Base-by-base conservation (phyloP, 2,797 vertebrate species). In the Anguilla marmorata region DNA sequence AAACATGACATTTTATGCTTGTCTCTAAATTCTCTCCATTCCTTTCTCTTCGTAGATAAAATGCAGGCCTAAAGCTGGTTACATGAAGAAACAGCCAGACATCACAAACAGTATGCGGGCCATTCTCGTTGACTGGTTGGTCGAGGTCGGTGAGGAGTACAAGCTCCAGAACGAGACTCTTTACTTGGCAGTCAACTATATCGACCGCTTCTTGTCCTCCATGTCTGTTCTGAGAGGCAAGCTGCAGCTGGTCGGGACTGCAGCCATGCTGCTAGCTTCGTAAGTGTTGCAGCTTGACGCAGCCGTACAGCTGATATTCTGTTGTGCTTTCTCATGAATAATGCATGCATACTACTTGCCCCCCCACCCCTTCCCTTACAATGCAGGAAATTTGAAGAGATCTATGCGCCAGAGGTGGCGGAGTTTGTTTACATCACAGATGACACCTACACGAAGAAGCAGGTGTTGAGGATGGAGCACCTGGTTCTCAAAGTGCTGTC, bases 361-460 rank as follows among this genome's bases (percentile, higher is more conserved):
- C 37, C 37, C 37, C 41, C 37, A 56, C 54, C 2, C 1, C 1
- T 6, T 54, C 1, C 86, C 6, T 89, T 14, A 66, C 6, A 54
- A 86, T 92, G 54, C 94, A 99, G 99, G 84, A 99, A 99, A 92
- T 99, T 99, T 94, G 99, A 99, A 90, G 98, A 99, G 93, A 99
- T 99, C 93, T 99, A 99, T 91, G 98, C 99, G 79, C 99, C 99
- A 3, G 98, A 99, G 95, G 98, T 99, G 91, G 96, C 98, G 0
- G 98, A 99, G 91, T 99, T 99, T 90, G 99, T 99, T 79, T 99
- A 99, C 95, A 99, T 99, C 94, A 99, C 99, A 79, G 99, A 99
- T 0, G 99, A 99, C 92, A 99, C 99, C 63, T 99, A 99, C 89
- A 98, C 98, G 2, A 99, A 99, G 95, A 99, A 99, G 90, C 99